These are phyloP conservation scores for Diceros bicornis DNA, from an alignment of 2,797 vertebrate genomes.

Conservation along the genomic window DNA sequence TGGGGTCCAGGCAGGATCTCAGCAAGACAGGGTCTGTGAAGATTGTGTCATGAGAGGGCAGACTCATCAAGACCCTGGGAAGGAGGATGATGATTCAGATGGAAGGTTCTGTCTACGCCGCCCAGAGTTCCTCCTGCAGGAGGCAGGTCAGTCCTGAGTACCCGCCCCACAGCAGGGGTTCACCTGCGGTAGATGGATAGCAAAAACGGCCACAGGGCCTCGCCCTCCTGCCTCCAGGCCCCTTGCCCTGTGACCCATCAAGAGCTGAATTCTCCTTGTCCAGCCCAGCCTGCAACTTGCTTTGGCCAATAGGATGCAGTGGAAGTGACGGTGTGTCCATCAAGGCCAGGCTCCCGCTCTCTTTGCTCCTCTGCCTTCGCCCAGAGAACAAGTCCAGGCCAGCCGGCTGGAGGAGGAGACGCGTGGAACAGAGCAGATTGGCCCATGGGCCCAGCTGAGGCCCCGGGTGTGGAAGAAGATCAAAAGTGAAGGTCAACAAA, in stretches of 20 bases:
- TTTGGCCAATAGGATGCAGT: background rate
- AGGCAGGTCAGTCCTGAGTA: background rate
- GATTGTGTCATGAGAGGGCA: rapidly evolving
- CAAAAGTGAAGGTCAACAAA: background rate
- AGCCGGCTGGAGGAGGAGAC: background rate
- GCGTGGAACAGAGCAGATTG: rapidly evolving
- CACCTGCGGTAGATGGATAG: rapidly evolving
- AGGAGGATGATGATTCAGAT: background rate
- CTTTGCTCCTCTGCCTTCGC: no score
- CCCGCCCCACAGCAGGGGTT: rapidly evolving
- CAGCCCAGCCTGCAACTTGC: background rate
- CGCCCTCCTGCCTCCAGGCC: background rate
- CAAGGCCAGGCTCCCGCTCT: background rate
- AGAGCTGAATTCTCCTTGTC: no score
- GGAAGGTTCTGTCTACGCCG: background rate
- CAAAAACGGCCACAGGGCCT: background rate
- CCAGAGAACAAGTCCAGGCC: background rate
- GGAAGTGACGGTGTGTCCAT: rapidly evolving
- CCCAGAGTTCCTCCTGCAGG: background rate
- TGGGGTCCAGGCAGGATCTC: background rate
- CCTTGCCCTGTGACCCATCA: background rate
- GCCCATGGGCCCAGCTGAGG: rapidly evolving
- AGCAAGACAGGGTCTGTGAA: background rate
- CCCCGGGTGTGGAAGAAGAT: background rate
- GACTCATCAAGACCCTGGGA: background rate